Evolutionary conservation across 2,797 vertebrate genomes (phyloP).

Genomic region (Poecilia picta): DNA sequence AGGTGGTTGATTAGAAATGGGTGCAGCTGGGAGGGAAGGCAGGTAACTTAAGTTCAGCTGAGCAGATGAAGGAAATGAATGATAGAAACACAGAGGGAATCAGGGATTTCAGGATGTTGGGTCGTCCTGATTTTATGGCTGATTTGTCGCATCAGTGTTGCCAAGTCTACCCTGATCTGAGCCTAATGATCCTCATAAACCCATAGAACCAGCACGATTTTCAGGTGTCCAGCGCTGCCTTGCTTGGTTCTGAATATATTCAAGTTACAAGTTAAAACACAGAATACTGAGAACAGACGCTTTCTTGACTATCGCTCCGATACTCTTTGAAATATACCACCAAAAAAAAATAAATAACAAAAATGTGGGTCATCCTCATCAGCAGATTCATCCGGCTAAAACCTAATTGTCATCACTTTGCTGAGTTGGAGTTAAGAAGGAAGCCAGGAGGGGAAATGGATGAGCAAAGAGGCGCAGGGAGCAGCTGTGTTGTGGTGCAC

Average conservation of each 20-base stretch:
- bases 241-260: neutral
- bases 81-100: neutral
- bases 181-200: slow-evolving; percentile 61
- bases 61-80: neutral
- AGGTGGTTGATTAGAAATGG: neutral
- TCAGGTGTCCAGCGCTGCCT: slow-evolving; percentile 8
- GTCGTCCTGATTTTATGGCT: neutral
- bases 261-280: slow-evolving; percentile 2
- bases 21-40: neutral
- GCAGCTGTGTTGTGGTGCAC: slow-evolving; percentile 62
- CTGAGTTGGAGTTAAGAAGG: slow-evolving; percentile 62
- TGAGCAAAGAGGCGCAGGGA: slow-evolving; percentile 58
- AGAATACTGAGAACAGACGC: slow-evolving; percentile 16
- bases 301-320: slow-evolving; percentile 37
- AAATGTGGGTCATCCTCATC: slow-evolving; percentile 68
- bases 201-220: slow-evolving; percentile 2
- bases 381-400: slow-evolving; percentile 70
- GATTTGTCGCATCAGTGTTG: slow-evolving; percentile 64
- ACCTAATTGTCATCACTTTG: slow-evolving; percentile 70
- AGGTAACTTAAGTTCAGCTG: neutral
- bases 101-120: neutral
- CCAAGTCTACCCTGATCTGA: slow-evolving; percentile 44
- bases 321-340: slow-evolving; percentile 26
- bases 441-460: slow-evolving; percentile 66
- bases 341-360: slow-evolving; percentile 40